Percentiles rank a stretch among this genome's conserved stretches.
Conservation (phyloP, 2,888 invertebrate genomes). For the Deroplatys truncata region DNA sequence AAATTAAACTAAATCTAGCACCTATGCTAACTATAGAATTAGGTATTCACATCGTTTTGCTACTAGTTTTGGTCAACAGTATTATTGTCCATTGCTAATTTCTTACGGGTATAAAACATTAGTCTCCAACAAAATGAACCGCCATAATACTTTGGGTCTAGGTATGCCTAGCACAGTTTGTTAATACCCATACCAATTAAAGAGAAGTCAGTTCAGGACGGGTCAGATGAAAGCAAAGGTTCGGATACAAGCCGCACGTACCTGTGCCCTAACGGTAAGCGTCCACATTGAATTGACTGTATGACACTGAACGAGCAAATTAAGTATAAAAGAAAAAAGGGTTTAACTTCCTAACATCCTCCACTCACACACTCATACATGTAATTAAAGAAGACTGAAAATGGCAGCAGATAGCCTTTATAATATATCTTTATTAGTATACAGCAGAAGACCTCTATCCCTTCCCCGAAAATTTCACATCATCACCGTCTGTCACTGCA, state of each 20-base stretch:
- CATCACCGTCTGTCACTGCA: background rate
- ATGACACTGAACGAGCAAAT: background rate
- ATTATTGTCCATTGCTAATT: background rate
- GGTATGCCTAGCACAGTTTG: background rate
- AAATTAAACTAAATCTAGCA: background rate
- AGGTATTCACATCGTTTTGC: background rate
- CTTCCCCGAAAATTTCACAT: background rate
- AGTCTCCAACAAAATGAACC: background rate
- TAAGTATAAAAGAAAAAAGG: background rate
- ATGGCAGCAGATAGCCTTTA: background rate
- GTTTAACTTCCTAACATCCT: background rate
- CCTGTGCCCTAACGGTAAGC: background rate
- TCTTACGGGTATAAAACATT: too few species aligned
- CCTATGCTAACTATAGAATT: background rate
- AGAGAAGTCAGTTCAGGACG: background rate
- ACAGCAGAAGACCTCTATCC: conserved; percentile 11
- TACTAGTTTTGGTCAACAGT: background rate
- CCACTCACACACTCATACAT: background rate
- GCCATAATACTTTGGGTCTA: background rate
- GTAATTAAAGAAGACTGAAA: background rate
- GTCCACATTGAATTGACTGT: background rate
- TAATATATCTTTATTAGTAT: conserved; percentile 3
- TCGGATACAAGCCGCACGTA: background rate
- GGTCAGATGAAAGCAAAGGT: background rate
- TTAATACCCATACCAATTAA: background rate